Conservation (phyloP, 1,140 invertebrate species). For the Cyphomyrmex costatus region DNA sequence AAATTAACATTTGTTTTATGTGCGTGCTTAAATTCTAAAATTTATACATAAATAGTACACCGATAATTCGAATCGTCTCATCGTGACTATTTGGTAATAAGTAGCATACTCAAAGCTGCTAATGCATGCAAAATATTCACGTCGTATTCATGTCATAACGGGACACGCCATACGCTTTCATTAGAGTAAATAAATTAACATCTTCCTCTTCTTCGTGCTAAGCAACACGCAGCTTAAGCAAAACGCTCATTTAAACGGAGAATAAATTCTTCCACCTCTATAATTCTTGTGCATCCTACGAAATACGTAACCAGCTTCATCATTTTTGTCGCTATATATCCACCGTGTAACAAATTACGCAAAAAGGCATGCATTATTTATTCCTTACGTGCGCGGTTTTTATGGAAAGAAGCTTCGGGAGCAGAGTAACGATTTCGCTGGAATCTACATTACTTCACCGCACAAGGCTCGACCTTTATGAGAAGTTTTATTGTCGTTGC, state of each 20-base stretch:
- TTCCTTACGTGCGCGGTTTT: conserved; percentile 34
- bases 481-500: conserved; percentile 47
- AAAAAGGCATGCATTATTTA: conserved; percentile 31
- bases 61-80: conserved; percentile 6
- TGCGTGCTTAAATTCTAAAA: background rate
- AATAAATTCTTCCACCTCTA: conserved; percentile 16
- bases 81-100: conserved; percentile 33
- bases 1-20: conserved; percentile 24
- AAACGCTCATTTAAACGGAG: conserved; percentile 11
- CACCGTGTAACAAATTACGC: background rate
- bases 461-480: conserved; percentile 31
- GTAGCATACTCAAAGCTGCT: background rate
- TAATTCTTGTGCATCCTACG: background rate
- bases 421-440: conserved; percentile 29
- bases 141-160: conserved; percentile 53
- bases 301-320: conserved; percentile 2
- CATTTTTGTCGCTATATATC: background rate
- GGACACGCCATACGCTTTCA: conserved; percentile 22
- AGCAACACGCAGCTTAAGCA: background rate
- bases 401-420: background rate
- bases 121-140: conserved; percentile 23
- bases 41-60: conserved; percentile 1
- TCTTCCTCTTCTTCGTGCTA: conserved; percentile 9
- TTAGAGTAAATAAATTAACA: conserved; percentile 58
- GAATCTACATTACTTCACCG: conserved; percentile 35